A percentile compares a stretch with the other conserved stretches of the same genome.
These are phyloP conservation scores for Troides oblongomaculatus DNA, from an alignment of 2,888 invertebrate species.

Conservation along the genomic window DNA sequence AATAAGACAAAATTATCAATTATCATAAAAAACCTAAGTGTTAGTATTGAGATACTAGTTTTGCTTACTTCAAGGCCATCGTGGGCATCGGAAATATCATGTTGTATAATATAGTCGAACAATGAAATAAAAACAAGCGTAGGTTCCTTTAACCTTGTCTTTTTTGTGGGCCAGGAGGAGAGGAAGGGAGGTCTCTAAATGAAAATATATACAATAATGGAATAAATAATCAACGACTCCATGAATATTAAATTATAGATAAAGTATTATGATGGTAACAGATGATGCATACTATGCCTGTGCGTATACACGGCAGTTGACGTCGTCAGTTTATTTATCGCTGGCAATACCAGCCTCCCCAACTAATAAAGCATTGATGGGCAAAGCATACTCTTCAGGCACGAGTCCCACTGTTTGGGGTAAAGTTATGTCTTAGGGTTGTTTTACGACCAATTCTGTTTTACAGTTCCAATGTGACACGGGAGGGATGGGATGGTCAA, in stretches of 20 bases:
- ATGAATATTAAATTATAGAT: neutral
- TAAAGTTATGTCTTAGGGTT: constrained; percentile 62
- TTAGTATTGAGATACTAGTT: too few species aligned
- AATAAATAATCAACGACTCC: too few species aligned
- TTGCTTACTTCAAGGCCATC: too few species aligned
- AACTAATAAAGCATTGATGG: constrained; percentile 58
- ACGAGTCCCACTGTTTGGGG: constrained; percentile 46
- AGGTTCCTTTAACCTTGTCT: too few species aligned
- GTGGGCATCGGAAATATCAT: too few species aligned
- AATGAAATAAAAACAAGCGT: too few species aligned
- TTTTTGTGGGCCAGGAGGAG: too few species aligned
- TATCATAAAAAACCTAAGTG: too few species aligned
- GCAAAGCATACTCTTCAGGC: constrained; percentile 42
- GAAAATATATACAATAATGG: too few species aligned
- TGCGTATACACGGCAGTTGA: neutral
- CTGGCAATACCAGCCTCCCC: constrained; percentile 35
- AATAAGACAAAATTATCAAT: too few species aligned
- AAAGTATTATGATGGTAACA: neutral
- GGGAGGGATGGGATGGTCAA: constrained; percentile 38
- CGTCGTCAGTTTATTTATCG: constrained; percentile 17
- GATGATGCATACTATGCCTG: neutral
- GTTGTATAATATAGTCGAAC: too few species aligned
- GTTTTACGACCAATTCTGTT: constrained; percentile 70
- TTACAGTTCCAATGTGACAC: constrained; percentile 47
- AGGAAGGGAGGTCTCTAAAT: too few species aligned